Conservation (phyloP, 2,797 vertebrate genomes). For the Pitangus sulphuratus region DNA sequence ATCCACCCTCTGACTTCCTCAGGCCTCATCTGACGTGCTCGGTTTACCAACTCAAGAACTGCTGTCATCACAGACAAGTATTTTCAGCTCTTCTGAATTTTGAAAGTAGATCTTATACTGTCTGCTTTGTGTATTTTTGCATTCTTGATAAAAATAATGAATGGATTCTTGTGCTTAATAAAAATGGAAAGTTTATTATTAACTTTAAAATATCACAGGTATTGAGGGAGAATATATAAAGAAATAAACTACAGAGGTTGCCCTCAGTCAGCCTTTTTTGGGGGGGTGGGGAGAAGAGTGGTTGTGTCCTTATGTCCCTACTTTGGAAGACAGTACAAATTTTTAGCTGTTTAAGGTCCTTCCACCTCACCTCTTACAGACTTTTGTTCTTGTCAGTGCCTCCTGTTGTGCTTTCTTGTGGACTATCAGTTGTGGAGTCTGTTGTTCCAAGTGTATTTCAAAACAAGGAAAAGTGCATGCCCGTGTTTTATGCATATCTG, state of each 20-base stretch:
- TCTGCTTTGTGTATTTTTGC: not conserved
- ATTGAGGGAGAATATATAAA: not conserved
- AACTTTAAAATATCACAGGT: not conserved
- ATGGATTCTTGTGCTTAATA: not conserved
- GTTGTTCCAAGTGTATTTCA: not conserved
- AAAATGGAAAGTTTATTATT: not conserved
- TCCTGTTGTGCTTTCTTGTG: not conserved
- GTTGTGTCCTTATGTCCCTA: not conserved
- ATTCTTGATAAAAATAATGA: not conserved
- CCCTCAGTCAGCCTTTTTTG: not conserved
- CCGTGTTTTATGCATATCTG: not conserved
- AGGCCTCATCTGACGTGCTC: not conserved
- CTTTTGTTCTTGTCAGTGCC: not conserved
- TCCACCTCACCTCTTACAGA: not conserved
- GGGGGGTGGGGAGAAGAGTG: not conserved
- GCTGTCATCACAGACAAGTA: not conserved
- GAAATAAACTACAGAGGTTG: not conserved
- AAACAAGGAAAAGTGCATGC: not conserved
- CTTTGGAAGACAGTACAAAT: not conserved
- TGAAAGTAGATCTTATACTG: not conserved
- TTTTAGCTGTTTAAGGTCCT: not conserved
- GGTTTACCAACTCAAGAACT: slow-evolving; percentile 16
- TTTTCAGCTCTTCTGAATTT: not conserved
- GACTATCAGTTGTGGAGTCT: not conserved
- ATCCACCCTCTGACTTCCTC: not conserved